Evolutionary conservation across 1,140 invertebrate genomes (phyloP).

Genomic region (Fopius arisanus): DNA sequence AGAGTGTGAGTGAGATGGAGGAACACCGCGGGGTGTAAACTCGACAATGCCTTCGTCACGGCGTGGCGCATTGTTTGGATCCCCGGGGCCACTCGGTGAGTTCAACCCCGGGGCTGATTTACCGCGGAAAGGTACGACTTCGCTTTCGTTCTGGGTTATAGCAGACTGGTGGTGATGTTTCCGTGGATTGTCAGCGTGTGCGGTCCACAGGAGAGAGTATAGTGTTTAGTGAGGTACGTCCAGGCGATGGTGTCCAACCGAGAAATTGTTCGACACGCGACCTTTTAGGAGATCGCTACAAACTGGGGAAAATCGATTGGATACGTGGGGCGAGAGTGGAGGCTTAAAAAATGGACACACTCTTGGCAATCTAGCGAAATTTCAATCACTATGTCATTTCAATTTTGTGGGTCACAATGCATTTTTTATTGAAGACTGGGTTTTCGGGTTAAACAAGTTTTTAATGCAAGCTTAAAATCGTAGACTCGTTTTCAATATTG

Average conservation of each 20-base stretch:
- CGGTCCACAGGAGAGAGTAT: background rate
- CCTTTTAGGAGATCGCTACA: background rate
- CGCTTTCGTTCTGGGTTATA: background rate
- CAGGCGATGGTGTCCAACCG: conserved; percentile 3
- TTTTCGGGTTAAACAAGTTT: too few species aligned
- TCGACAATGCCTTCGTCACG: conserved; percentile 61
- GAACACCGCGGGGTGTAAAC: conserved; percentile 58
- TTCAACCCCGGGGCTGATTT: conserved; percentile 51
- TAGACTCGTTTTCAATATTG: too few species aligned
- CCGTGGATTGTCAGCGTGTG: conserved; percentile 10
- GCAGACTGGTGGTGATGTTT: conserved; percentile 14
- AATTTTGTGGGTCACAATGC: too few species aligned
- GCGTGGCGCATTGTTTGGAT: conserved; percentile 56
- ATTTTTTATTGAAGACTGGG: too few species aligned
- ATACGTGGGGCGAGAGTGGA: background rate
- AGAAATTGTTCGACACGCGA: conserved; percentile 12
- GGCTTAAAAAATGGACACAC: too few species aligned
- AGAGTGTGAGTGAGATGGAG: conserved; percentile 19
- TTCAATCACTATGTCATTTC: too few species aligned
- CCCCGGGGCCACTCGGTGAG: conserved; percentile 48
- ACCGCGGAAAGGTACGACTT: conserved; percentile 38
- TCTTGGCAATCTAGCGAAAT: too few species aligned
- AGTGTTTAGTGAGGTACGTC: background rate
- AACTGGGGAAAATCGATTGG: background rate
- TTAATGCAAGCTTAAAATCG: too few species aligned